phyloP scores from a whole-genome alignment of 2,113 vertebrate species.

The Siniperca chuatsi region DNA sequence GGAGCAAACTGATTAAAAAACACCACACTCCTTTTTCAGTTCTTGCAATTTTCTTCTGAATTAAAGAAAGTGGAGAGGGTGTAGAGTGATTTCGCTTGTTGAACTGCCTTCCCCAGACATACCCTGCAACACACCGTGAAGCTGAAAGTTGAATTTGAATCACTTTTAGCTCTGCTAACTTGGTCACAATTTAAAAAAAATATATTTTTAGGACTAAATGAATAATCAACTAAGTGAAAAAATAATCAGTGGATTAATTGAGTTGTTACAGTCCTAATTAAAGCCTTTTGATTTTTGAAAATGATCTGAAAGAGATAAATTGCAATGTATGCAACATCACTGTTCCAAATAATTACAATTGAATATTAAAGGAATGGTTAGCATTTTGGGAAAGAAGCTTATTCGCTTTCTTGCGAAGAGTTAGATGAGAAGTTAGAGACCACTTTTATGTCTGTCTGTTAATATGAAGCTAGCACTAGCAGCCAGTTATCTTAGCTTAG shows the following conservation, averaged over 20 bases:
- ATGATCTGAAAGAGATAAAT: neutral
- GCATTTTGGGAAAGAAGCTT: neutral
- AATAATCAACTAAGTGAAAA: neutral
- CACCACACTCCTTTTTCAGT: neutral
- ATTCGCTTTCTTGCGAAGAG: neutral
- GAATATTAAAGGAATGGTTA: neutral
- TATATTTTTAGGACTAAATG: neutral
- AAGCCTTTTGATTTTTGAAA: neutral
- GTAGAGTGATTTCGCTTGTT: neutral
- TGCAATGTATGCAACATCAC: neutral
- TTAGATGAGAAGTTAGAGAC: neutral
- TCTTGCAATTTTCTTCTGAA: conserved; percentile 1
- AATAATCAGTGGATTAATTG: neutral
- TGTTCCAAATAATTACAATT: neutral
- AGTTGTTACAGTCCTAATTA: neutral
- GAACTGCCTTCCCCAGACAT: neutral
- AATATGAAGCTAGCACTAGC: neutral
- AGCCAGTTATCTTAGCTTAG: neutral
- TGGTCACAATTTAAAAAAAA: neutral
- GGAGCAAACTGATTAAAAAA: conserved; percentile 20
- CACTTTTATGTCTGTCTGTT: neutral
- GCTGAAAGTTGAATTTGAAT: neutral
- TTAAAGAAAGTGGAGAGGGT: conserved; percentile 9
- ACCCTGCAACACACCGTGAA: neutral
- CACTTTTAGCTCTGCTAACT: neutral